A percentile compares a stretch with the other conserved stretches of the same genome.
These are phyloP conservation scores for Trichogramma evanescens DNA, from an alignment of 2,888 invertebrate genomes.

Conservation along the genomic window DNA sequence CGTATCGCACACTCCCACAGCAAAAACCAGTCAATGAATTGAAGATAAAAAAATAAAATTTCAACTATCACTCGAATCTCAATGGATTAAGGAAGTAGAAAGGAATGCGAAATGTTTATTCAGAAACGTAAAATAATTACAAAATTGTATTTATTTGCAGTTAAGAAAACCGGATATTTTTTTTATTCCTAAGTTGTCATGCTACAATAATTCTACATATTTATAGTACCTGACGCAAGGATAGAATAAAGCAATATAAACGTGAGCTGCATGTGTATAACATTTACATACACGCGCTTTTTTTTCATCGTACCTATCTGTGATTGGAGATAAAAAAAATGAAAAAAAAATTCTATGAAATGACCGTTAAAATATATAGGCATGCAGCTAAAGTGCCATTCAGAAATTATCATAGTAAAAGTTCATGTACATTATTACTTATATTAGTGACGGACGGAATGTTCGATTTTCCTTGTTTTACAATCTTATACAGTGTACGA, in stretches of 20 bases:
- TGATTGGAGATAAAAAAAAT: conserved; percentile 1
- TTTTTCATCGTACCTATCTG: conserved; percentile 3
- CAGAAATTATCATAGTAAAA: conserved; percentile 3
- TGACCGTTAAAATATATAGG: neutral
- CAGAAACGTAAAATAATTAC: conserved; percentile 23
- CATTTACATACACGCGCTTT: conserved; percentile 8
- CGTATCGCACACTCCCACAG: neutral
- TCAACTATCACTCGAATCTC: neutral
- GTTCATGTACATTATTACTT: conserved; percentile 8
- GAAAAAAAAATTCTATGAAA: neutral
- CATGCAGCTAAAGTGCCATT: conserved; percentile 6
- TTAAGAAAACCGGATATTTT: conserved; percentile 31
- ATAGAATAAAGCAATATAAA: neutral
- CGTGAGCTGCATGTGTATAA: neutral
- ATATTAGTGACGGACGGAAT: conserved; percentile 8
- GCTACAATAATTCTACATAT: conserved; percentile 28
- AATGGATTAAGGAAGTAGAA: neutral
- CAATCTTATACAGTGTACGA: too few relatives aligned
- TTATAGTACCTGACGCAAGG: conserved; percentile 21
- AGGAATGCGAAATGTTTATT: neutral
- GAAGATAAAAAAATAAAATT: neutral
- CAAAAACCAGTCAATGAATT: neutral
- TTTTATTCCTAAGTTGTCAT: conserved; percentile 38
- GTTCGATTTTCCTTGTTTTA: conserved; percentile 1
- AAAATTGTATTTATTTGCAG: conserved; percentile 34